Base-by-base conservation (phyloP, 1,140 invertebrate species). In the Camponotus vicinus region DNA sequence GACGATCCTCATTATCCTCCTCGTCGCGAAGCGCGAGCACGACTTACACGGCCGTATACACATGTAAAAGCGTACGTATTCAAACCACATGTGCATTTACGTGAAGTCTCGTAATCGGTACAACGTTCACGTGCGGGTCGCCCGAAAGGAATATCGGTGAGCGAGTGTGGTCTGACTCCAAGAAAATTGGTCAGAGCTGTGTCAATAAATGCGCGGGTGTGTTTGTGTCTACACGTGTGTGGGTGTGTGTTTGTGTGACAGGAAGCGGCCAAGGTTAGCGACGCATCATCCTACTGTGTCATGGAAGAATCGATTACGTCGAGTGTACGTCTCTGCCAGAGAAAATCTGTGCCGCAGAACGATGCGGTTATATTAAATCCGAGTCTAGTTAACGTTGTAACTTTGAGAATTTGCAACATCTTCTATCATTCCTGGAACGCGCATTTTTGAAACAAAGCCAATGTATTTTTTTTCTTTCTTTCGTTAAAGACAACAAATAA, bases 231-330 rank as follows among this genome's bases (percentile, higher is more conserved):
- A 37, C 37, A 34, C 59, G 86, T 64, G 73, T 92, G 89, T 45
- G 18, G 15, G 82, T 11, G 15, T 52, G 49, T n/a, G 64, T 45
- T 49, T 59, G 70, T 69, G 86, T 59, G 88, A 92, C 92, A 90
- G 93, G 93, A 93, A 93, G 88, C 76, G 49, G 78, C 80, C 91
- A 92, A 93, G 93, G 93, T 70, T 91, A 71, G 71, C 55, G 37
- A 42, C 73, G 52, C 80, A 77, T 89, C 86, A 67, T 63, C 71
- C 57, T 75, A 83, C 27, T 45, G 27, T 75, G 69, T 75, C 69
- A 45, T 49, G 57, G 79, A 83, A 75, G 79, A 83, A 83, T 83
- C 79, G 69, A 83, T 83, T 75, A 75, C 79, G 45, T 83, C 79
- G 2, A 49, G 69, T 55, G 27, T 73, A n/a, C 18, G 34, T 59